Conservation (phyloP, 2,113 vertebrate species). For the Labeo catla region DNA sequence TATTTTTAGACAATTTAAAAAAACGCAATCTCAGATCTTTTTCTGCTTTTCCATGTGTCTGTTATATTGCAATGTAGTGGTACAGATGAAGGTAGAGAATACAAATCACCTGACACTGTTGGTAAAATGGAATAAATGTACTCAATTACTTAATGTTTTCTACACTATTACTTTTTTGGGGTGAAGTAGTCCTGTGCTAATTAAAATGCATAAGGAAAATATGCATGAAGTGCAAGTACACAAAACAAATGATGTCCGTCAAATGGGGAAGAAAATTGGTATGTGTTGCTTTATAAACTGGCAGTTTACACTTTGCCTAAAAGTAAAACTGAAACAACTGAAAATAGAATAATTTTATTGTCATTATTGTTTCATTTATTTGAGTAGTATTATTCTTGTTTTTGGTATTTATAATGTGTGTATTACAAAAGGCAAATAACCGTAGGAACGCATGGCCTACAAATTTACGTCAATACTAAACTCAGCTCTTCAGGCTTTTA, state of each 20-base stretch:
- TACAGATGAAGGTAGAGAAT: background rate
- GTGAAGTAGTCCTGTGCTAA: background rate
- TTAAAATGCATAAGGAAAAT: background rate
- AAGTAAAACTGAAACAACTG: background rate
- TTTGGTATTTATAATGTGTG: background rate
- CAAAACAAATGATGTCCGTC: background rate
- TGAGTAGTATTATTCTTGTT: background rate
- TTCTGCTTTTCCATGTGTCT: background rate
- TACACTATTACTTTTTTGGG: background rate
- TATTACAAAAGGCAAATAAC: no score
- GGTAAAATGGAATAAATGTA: background rate
- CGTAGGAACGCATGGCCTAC: background rate
- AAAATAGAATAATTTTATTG: no score
- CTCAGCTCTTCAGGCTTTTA: background rate
- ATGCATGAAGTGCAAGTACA: background rate
- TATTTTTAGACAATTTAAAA: slow-evolving; percentile 30
- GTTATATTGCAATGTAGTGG: background rate
- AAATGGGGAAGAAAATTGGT: background rate
- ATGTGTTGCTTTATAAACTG: background rate
- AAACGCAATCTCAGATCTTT: background rate
- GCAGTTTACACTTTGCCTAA: background rate
- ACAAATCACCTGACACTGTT: background rate
- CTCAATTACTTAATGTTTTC: background rate
- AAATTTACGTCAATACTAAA: background rate
- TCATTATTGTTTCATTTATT: background rate